Conservation (phyloP, 2,888 invertebrate species). For the Drosophila neotestacea region DNA sequence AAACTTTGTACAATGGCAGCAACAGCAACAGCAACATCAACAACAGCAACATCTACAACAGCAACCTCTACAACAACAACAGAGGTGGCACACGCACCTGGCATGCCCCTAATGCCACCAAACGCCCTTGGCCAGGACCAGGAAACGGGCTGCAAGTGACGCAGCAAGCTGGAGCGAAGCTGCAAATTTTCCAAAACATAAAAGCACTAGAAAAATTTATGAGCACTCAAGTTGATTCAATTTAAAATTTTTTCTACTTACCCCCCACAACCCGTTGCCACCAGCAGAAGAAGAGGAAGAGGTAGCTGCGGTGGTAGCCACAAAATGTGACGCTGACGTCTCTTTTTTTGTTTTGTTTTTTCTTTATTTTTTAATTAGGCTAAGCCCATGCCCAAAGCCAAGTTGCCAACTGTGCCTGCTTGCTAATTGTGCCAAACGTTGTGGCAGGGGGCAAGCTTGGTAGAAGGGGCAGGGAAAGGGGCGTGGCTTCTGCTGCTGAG, state of each 20-base stretch:
- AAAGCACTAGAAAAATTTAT: constrained; percentile 71
- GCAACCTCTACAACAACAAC: constrained; percentile 8
- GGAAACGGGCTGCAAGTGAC: constrained; percentile 67
- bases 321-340: constrained; percentile 67
- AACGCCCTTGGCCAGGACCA: constrained; percentile 22
- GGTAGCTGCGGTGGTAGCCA: constrained; percentile 27
- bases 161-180: constrained; percentile 35
- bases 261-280: neutral
- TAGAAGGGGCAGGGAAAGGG: neutral
- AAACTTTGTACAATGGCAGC: constrained; percentile 61
- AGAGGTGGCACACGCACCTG: constrained; percentile 32
- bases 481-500: constrained; percentile 26
- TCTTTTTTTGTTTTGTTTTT: constrained; percentile 37
- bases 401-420: constrained; percentile 67
- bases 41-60: constrained; percentile 30
- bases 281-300: constrained; percentile 15
- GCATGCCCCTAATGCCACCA: neutral
- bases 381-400: constrained; percentile 71
- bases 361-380: constrained; percentile 78
- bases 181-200: constrained; percentile 41
- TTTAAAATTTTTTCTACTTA: constrained; percentile 55
- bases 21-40: constrained; percentile 25
- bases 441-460: neutral
- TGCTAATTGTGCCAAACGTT: constrained; percentile 57
- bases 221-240: constrained; percentile 78